Percentiles rank a stretch among this genome's conserved stretches.
phyloP scores from a whole-genome alignment of 2,113 vertebrate species.

The Balaeniceps rex region DNA sequence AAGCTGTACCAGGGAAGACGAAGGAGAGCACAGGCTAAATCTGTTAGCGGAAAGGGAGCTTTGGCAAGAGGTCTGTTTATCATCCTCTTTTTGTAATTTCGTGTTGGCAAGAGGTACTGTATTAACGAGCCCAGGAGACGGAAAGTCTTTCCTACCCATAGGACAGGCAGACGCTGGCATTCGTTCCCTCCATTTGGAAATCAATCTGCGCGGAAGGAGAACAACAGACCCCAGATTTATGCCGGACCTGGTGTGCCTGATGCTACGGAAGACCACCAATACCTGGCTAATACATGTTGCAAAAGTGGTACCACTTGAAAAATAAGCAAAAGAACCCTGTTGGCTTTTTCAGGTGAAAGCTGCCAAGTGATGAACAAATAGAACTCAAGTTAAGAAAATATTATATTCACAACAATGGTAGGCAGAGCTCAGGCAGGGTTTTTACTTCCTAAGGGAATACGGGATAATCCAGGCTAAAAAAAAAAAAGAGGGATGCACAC shows the following conservation, averaged over 20 bases:
- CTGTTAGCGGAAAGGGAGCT: neutral
- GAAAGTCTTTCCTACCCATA: neutral
- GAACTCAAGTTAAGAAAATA: neutral
- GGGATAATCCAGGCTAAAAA: neutral
- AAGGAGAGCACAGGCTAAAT: neutral
- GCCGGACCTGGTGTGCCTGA: neutral
- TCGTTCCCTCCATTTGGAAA: neutral
- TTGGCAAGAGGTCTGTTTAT: slow-evolving; percentile 21
- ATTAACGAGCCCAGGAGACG: neutral
- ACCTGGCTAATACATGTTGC: neutral
- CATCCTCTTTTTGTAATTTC: neutral
- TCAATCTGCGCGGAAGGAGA: neutral
- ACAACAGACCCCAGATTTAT: neutral
- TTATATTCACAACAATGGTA: neutral
- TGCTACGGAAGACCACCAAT: neutral
- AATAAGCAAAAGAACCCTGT: neutral
- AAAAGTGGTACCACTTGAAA: neutral
- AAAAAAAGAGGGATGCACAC: neutral
- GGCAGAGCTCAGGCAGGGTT: neutral
- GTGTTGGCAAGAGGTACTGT: neutral
- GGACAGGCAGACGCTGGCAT: neutral
- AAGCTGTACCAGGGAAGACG: neutral
- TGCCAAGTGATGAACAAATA: neutral
- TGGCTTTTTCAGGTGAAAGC: neutral
- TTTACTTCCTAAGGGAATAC: neutral